A percentile compares a stretch with the other conserved stretches of the same genome.
Evolutionary conservation across 2,113 vertebrate species (phyloP).

Genomic region (Eretmochelys imbricata): DNA sequence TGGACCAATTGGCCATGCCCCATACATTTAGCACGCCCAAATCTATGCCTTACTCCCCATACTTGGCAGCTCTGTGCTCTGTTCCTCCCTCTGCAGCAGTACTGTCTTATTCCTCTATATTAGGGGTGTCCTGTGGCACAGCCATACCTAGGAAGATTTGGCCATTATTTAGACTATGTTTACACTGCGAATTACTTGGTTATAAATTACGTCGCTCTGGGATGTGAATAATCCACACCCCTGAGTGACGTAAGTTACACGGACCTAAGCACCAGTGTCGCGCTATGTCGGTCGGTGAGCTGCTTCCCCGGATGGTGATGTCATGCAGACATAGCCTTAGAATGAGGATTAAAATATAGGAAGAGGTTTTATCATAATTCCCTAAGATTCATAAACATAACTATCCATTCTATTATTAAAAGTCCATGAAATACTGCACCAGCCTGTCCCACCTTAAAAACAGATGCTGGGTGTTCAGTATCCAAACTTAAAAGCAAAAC

Average conservation of each 20-base stretch:
- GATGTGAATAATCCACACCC: background rate
- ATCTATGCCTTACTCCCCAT: background rate
- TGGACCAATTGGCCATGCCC: background rate
- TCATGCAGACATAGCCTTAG: background rate
- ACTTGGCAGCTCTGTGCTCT: background rate
- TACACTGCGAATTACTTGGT: background rate
- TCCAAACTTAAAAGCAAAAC: background rate
- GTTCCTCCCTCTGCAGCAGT: background rate
- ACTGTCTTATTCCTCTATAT: background rate
- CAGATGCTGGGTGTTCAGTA: background rate
- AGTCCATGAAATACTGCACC: background rate
- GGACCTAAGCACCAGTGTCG: background rate
- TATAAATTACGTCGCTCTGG: background rate
- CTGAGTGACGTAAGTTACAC: background rate
- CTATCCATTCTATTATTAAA: background rate
- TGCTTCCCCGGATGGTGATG: background rate
- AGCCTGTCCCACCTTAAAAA: background rate
- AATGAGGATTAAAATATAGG: background rate
- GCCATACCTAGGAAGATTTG: background rate
- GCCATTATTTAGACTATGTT: background rate
- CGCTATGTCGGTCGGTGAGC: no score
- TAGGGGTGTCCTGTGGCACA: background rate
- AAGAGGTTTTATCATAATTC: background rate
- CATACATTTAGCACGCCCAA: background rate
- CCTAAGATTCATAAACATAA: background rate